Percentiles rank a stretch among this genome's conserved stretches.
Evolutionary conservation across 2,797 vertebrate species (phyloP).

Genomic region (Anguilla megastoma): DNA sequence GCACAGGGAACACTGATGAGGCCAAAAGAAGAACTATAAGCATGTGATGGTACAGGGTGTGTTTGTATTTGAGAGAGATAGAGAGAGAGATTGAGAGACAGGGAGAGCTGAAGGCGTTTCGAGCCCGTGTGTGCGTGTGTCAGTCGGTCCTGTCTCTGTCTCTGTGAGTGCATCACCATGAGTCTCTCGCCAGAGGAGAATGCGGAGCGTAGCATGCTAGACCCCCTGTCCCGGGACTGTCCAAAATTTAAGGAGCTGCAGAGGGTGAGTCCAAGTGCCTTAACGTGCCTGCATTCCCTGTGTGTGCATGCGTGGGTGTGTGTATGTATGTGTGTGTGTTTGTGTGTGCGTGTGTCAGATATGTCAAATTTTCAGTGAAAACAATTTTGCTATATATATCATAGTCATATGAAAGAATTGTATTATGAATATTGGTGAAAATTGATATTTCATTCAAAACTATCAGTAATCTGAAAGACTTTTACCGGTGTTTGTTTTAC

Average conservation of each 20-base stretch:
- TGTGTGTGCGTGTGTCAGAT: background rate
- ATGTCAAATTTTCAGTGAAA: no score
- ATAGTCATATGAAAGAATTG: no score
- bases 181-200: conserved; percentile 27
- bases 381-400: no score
- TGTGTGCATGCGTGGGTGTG: background rate
- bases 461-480: background rate
- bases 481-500: no score
- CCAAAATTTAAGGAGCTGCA: conserved; percentile 91
- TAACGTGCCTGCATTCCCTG: background rate
- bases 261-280: conserved; percentile 72
- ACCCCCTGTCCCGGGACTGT: conserved; percentile 92
- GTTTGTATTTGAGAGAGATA: background rate
- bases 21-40: background rate
- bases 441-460: no score
- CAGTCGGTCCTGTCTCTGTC: background rate
- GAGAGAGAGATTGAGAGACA: background rate
- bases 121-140: background rate
- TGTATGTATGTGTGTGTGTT: background rate
- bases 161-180: background rate
- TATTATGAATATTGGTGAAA: no score
- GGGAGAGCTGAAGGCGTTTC: background rate
- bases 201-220: conserved; percentile 84
- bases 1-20: background rate
- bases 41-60: background rate